Percentiles rank a stretch among this genome's conserved stretches.
phyloP scores from a whole-genome alignment of 2,888 invertebrate genomes.

The Ellobium chinense region DNA sequence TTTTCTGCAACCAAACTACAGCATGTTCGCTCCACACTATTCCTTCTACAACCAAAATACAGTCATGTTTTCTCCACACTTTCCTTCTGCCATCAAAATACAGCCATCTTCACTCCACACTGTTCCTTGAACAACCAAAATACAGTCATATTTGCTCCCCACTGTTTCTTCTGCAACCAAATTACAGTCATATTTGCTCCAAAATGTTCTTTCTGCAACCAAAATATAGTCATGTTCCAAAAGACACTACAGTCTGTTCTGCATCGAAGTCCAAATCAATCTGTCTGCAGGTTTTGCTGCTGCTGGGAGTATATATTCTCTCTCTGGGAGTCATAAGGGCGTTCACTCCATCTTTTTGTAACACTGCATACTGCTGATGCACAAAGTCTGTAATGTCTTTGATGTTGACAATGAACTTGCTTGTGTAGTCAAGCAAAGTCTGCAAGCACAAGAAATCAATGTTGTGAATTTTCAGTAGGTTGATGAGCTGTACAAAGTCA shows the following conservation, averaged over 20 bases:
- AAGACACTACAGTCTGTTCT: slow-evolving; percentile 29
- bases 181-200: no score
- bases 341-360: slow-evolving; percentile 42
- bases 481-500: no score
- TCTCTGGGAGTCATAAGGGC: slow-evolving; percentile 54
- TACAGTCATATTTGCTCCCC: no score
- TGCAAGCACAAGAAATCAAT: slow-evolving; percentile 45
- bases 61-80: no score
- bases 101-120: no score
- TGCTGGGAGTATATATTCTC: slow-evolving; percentile 51
- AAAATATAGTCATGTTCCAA: slow-evolving; percentile 1
- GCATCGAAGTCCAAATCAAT: slow-evolving; percentile 35
- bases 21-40: no score
- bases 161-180: no score
- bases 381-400: slow-evolving; percentile 67
- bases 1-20: no score
- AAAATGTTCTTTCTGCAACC: neutral
- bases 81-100: no score
- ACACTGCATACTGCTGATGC: slow-evolving; percentile 52
- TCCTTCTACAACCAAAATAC: no score
- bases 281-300: slow-evolving; percentile 12
- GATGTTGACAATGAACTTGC: slow-evolving; percentile 59
- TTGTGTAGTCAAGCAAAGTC: slow-evolving; percentile 58
- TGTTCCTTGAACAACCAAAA: no score
- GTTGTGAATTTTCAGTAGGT: no score